A percentile compares a stretch with the other conserved stretches of the same genome.
phyloP scores from a whole-genome alignment of 2,797 vertebrate species.

The Hyperoplus immaculatus region DNA sequence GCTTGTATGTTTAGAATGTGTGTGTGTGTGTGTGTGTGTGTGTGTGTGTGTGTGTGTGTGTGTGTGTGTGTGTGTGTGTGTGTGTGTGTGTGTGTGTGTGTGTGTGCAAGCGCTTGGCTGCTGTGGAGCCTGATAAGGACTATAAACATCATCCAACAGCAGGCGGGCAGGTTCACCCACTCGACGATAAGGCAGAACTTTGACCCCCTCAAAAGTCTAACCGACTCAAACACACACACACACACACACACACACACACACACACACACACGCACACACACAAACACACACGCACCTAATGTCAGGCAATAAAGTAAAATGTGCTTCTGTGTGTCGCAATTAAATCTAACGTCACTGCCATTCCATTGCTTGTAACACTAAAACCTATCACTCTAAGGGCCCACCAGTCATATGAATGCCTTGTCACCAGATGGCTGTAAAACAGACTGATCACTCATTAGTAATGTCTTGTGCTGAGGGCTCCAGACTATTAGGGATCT shows the following conservation, averaged over 20 bases:
- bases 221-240: constrained; percentile 67
- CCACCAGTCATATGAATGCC: constrained; percentile 34
- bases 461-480: constrained; percentile 57
- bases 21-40: constrained; percentile 10
- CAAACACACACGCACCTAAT: constrained; percentile 25
- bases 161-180: constrained; percentile 75
- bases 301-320: constrained; percentile 60
- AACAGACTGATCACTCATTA: constrained; percentile 72
- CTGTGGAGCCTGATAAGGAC: constrained; percentile 86
- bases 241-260: constrained; percentile 35
- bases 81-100: constrained; percentile 39
- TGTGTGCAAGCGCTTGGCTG: constrained; percentile 47
- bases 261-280: constrained; percentile 29
- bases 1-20: constrained; percentile 59
- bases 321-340: constrained; percentile 63
- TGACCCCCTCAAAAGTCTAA: constrained; percentile 75
- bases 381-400: constrained; percentile 25
- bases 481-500: constrained; percentile 60
- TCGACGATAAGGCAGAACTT: constrained; percentile 77
- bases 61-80: constrained; percentile 33
- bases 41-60: not conserved
- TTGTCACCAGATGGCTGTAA: constrained; percentile 67
- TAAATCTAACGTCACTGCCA: constrained; percentile 74
- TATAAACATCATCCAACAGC: constrained; percentile 87
- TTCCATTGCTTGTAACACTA: constrained; percentile 52